These are phyloP conservation scores for Agapetus fuscipes DNA, from an alignment of 2,888 invertebrate genomes.

Conservation along the genomic window DNA sequence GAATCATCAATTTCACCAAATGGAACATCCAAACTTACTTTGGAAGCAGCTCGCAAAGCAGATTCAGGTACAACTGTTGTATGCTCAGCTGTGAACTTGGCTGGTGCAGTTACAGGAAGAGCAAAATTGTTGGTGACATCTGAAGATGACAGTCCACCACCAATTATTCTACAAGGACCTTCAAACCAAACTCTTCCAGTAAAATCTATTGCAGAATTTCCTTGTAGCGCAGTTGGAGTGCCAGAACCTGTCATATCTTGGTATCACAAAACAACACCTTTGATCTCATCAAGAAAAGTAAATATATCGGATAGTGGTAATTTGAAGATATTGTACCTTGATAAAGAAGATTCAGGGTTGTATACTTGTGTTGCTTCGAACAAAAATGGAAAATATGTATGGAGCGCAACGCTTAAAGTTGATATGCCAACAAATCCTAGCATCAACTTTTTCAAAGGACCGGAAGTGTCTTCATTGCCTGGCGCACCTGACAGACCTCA, in stretches of 20 bases:
- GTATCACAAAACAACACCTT: slow-evolving; percentile 70
- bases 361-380: slow-evolving; percentile 81
- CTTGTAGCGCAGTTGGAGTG: slow-evolving; percentile 73
- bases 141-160: slow-evolving; percentile 78
- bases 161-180: slow-evolving; percentile 82
- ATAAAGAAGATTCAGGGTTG: slow-evolving; percentile 60
- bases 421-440: slow-evolving; percentile 74
- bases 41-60: slow-evolving; percentile 55
- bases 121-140: slow-evolving; percentile 70
- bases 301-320: slow-evolving; percentile 64
- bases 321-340: slow-evolving; percentile 63
- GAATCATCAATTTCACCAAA: slow-evolving; percentile 57
- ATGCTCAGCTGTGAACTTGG: slow-evolving; percentile 81
- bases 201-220: slow-evolving; percentile 76
- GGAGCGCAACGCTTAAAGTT: slow-evolving; percentile 70
- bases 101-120: slow-evolving; percentile 71
- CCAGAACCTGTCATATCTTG: slow-evolving; percentile 73
- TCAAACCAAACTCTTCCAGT: slow-evolving; percentile 89
- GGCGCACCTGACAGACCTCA: slow-evolving; percentile 76
- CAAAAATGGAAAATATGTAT: slow-evolving; percentile 79
- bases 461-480: slow-evolving; percentile 72
- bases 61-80: slow-evolving; percentile 65
- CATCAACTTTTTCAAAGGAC: slow-evolving; percentile 69
- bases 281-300: slow-evolving; percentile 56
- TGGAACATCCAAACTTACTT: slow-evolving; percentile 51